Conservation (phyloP, 1,140 invertebrate species). For the Microplitis mediator region DNA sequence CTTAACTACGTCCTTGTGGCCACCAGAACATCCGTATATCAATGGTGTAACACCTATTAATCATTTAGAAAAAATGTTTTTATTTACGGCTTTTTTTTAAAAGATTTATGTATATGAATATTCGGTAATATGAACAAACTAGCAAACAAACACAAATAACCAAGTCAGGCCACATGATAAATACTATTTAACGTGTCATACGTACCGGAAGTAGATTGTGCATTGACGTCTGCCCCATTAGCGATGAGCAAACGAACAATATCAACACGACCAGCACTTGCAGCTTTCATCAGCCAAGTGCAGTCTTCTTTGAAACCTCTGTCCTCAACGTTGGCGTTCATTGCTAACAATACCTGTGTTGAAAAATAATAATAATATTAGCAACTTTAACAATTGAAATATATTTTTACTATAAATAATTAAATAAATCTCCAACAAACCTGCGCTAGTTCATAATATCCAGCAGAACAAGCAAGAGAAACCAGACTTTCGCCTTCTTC, state of each 20-base stretch:
- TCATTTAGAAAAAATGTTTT: background rate
- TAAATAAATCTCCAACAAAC: conserved; percentile 56
- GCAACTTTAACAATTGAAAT: conserved; percentile 4
- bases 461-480: conserved; percentile 90
- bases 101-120: no score
- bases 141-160: no score
- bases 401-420: conserved; percentile 19
- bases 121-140: no score
- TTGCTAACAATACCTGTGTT: conserved; percentile 86
- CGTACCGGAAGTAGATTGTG: conserved; percentile 89
- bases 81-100: background rate
- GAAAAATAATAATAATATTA: background rate
- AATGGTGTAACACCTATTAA: conserved; percentile 87
- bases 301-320: conserved; percentile 94
- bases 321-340: conserved; percentile 97
- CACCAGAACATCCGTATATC: conserved; percentile 97
- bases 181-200: conserved; percentile 24
- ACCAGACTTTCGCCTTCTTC: conserved; percentile 92
- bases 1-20: conserved; percentile 90
- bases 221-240: conserved; percentile 95
- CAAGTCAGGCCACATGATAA: background rate
- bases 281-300: conserved; percentile 96
- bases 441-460: conserved; percentile 92
- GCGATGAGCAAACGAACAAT: conserved; percentile 90
- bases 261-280: conserved; percentile 91